Base-by-base conservation (phyloP, 2,797 vertebrate species). In the Amniataba percoides region DNA sequence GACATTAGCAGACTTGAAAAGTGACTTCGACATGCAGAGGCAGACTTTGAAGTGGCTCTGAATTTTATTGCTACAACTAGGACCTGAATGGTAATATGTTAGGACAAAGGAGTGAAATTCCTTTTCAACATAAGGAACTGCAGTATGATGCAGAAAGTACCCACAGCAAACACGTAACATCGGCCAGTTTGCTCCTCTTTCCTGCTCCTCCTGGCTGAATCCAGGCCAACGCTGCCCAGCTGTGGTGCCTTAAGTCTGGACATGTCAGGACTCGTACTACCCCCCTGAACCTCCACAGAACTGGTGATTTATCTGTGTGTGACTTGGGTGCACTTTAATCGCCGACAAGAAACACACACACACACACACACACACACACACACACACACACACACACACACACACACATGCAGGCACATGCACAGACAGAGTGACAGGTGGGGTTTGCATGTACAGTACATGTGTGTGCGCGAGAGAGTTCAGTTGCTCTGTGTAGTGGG, bases 261-360 rank as follows among this genome's bases (percentile, higher is more conserved):
- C 92, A 55, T 80, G 93, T 88, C 64, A 65, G 65, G 78, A 85
- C 90, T 78, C 2, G 88, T 21, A 61, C 18, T 31, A 4, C 10
- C 25, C 70, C 14, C 67, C 34, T 3, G 34, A 87, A 85, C 78
- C 60, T 84, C 74, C 77, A 75, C 81, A 59, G 76, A 83, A 65
- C 56, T 65, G 7, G 64, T 88, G 87, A 91, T 90, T 92, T 87
- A 90, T 88, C 67, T 83, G 69, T 83, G 69, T 72, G 78, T 31
- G 68, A 87, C 83, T 84, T 75, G 59, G 52, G 64, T 79, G 75
- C 49, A 69, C 77, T 93, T 92, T 87, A 87, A 88, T 85, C 71
- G 43, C 71, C 67, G 79, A 80, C 55, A 79, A 80, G 63, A 73
- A 70, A 78, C 71, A 66, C 53, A 65, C 73, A 61, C 51, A 71